These are phyloP conservation scores for Morone chrysops DNA, from an alignment of 2,113 vertebrate genomes.

Conservation along the genomic window DNA sequence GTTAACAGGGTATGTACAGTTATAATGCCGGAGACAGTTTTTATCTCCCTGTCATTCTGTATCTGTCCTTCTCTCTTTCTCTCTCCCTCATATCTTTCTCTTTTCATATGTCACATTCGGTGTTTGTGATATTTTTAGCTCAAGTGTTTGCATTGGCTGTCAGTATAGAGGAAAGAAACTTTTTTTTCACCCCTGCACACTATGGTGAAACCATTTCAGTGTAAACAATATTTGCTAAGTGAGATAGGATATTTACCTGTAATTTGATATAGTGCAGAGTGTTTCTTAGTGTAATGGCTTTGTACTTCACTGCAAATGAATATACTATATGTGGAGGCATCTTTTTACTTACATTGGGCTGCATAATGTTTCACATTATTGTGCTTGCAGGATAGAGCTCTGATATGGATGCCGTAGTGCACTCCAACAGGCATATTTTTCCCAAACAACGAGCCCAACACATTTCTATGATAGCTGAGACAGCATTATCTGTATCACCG, in stretches of 20 bases:
- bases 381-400: not conserved
- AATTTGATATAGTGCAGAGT: slow-evolving; percentile 43
- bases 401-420: slow-evolving; percentile 1
- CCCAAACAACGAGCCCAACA: slow-evolving; percentile 50
- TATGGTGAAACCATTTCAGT: slow-evolving; percentile 42
- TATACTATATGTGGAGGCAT: slow-evolving; percentile 14
- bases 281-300: slow-evolving; percentile 34
- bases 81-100: not conserved
- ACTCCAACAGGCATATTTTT: slow-evolving; percentile 34
- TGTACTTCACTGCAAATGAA: slow-evolving; percentile 5
- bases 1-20: slow-evolving; percentile 40
- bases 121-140: slow-evolving; percentile 58
- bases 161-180: slow-evolving; percentile 26
- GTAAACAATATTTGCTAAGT: slow-evolving; percentile 32
- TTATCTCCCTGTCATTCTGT: slow-evolving; percentile 18
- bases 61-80: not conserved
- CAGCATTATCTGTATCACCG: slow-evolving; percentile 49
- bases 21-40: slow-evolving; percentile 17
- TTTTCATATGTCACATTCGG: slow-evolving; percentile 35
- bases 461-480: slow-evolving; percentile 56
- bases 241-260: slow-evolving; percentile 39
- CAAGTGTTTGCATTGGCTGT: slow-evolving; percentile 40
- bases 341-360: slow-evolving; percentile 17
- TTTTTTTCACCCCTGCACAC: slow-evolving; percentile 12
- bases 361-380: slow-evolving; percentile 31